phyloP scores from a whole-genome alignment of 1,140 invertebrate genomes.

The Macrotrachela quadricornifera region DNA sequence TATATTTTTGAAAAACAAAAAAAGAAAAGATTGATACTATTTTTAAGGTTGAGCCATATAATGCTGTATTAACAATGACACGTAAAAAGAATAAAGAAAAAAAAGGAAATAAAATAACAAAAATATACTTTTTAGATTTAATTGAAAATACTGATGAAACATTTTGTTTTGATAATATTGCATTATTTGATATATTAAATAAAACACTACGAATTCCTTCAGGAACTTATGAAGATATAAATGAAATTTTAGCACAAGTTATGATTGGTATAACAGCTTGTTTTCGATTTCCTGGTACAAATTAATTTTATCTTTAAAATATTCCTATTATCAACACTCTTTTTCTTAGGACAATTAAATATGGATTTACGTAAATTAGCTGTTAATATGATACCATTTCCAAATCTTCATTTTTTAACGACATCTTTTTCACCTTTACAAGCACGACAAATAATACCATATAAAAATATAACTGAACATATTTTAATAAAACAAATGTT shows the following conservation, averaged over 20 bases:
- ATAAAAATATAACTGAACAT: not conserved
- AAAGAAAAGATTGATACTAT: no score
- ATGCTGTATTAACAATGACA: no score
- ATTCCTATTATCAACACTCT: no score
- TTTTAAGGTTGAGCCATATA: no score
- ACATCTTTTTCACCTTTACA: constrained; percentile 12
- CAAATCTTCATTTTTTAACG: constrained; percentile 13
- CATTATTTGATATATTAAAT: no score
- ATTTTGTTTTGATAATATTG: no score
- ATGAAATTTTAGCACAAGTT: constrained; percentile 1
- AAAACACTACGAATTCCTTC: not conserved
- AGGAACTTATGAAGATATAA: constrained; percentile 11
- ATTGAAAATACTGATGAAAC: not conserved
- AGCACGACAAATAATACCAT: constrained; percentile 40
- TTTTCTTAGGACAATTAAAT: constrained; percentile 11
- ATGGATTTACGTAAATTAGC: constrained; percentile 11
- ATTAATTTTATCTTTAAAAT: no score
- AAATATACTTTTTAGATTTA: not conserved
- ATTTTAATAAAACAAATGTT: constrained; percentile 3
- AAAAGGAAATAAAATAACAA: no score
- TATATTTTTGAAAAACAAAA: no score
- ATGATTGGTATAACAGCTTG: constrained; percentile 13
- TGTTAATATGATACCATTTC: constrained; percentile 15
- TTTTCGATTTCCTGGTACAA: constrained; percentile 14
- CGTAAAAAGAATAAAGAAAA: no score